These are phyloP conservation scores for Carduelis carduelis DNA, from an alignment of 2,797 vertebrate genomes.

Conservation along the genomic window DNA sequence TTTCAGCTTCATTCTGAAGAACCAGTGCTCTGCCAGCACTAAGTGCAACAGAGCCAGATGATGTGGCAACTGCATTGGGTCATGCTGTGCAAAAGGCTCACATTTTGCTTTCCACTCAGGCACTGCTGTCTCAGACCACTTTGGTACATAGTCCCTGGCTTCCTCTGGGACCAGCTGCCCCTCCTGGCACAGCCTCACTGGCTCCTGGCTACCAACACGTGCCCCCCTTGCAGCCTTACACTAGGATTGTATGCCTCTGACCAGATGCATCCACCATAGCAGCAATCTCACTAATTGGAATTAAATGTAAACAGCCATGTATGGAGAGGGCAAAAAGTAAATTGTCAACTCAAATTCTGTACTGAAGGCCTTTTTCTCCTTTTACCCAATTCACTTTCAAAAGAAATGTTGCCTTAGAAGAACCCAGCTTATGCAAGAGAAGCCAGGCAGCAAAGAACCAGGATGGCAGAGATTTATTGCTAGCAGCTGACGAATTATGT, in stretches of 20 bases:
- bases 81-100: background rate
- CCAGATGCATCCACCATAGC: background rate
- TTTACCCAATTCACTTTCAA: background rate
- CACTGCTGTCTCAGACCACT: background rate
- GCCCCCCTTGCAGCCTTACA: background rate
- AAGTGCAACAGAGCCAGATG: background rate
- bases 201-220: accelerated
- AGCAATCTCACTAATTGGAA: background rate
- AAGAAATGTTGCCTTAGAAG: background rate
- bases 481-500: background rate
- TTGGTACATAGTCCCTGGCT: accelerated
- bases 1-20: background rate
- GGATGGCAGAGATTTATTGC: conserved; percentile 1
- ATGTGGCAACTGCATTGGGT: background rate
- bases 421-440: background rate
- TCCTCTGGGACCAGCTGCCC: background rate
- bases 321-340: background rate
- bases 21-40: background rate
- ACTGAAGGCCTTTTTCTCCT: background rate
- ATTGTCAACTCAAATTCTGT: background rate
- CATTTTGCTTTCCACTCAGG: background rate
- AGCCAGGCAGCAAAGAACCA: background rate
- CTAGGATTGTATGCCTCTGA: accelerated
- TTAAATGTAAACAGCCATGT: background rate
- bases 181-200: background rate